Evolutionary conservation across 2,797 vertebrate genomes (phyloP), one percentile per base, ranked within the genome.

Genomic region (Galaxias olidus): DNA sequence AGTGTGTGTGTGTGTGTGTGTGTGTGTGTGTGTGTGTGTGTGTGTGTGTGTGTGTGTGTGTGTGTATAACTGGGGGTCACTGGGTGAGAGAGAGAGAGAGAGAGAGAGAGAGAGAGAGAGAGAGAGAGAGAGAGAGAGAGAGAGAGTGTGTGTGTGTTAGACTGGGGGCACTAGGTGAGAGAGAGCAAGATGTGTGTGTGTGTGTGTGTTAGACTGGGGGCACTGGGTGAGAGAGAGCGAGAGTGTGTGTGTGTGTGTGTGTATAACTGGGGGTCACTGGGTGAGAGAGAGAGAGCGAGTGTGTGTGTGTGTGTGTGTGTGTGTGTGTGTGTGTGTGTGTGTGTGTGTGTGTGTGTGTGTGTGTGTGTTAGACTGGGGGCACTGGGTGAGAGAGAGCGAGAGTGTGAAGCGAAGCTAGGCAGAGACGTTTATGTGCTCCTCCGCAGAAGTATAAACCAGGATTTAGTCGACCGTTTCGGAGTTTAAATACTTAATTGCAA

Each of bases 281-380:
- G 30, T 30, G 30, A 30, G 30, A 30, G 30, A 30, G 30, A 2
- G n/a, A n/a, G n/a, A n/a, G n/a, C n/a, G n/a, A n/a, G n/a, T 30
- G 30, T 30, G 30, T 30, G 30, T 30, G 30, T 30, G 9, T 74
- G 71, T 69, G 11, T 45, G 19, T 44, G 45, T 9, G 10, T 69
- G 30, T 30, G 30, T 30, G 30, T 30, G 30, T 30, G 30, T 30
- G 30, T 30, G 30, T 30, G 30, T 30, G 30, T 30, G 30, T 6
- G 30, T 30, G 30, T 30, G 30, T 30, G 30, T 30, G 30, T 30
- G 30, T 30, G 30, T 30, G 30, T 30, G 9, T 74, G 71, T 69
- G 11, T 45, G 19, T 44, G 45, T 9, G 10, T 69, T 30, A 30
- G 30, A 30, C 30, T 30, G 6, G 30, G 30, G 30, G 2, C 30